phyloP scores from a whole-genome alignment of 1,140 invertebrate species.

The Oncopodura yosiiana region DNA sequence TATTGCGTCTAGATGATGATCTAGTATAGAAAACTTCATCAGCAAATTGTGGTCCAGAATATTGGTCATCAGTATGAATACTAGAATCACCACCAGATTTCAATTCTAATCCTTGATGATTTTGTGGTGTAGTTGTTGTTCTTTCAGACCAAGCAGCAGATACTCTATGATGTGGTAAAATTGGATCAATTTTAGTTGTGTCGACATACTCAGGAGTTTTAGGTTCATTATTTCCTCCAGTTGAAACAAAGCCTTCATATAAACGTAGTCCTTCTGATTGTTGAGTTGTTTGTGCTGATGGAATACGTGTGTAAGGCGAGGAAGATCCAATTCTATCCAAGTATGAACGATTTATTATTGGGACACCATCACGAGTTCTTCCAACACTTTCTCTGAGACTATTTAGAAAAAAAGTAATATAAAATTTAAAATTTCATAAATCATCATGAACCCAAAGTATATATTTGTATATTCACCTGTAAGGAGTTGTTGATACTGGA shows the following conservation, averaged over 20 bases:
- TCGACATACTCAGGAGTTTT: slow-evolving; percentile 12
- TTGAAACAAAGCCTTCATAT: slow-evolving; percentile 27
- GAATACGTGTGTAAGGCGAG: neutral
- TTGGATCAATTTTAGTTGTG: slow-evolving; percentile 3
- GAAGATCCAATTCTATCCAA: neutral
- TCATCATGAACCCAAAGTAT: too few species aligned
- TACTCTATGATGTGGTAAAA: slow-evolving; percentile 23
- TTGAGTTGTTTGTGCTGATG: slow-evolving; percentile 5
- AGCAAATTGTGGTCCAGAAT: slow-evolving; percentile 14
- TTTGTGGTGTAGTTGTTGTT: neutral
- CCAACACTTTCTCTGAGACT: slow-evolving; percentile 10
- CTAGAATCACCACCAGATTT: slow-evolving; percentile 31
- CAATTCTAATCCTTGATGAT: slow-evolving; percentile 24
- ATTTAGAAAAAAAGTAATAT: too few species aligned
- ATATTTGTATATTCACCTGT: too few species aligned
- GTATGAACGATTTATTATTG: slow-evolving; percentile 28
- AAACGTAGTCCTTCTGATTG: slow-evolving; percentile 29
- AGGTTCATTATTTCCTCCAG: slow-evolving; percentile 30
- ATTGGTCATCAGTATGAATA: neutral
- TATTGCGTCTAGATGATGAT: neutral
- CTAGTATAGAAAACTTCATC: slow-evolving; percentile 23
- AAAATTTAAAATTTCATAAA: too few species aligned
- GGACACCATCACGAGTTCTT: slow-evolving; percentile 24
- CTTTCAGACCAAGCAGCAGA: slow-evolving; percentile 34
- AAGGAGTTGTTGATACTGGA: neutral